phyloP scores from a whole-genome alignment of 2,797 vertebrate species.

The Artibeus lituratus region DNA sequence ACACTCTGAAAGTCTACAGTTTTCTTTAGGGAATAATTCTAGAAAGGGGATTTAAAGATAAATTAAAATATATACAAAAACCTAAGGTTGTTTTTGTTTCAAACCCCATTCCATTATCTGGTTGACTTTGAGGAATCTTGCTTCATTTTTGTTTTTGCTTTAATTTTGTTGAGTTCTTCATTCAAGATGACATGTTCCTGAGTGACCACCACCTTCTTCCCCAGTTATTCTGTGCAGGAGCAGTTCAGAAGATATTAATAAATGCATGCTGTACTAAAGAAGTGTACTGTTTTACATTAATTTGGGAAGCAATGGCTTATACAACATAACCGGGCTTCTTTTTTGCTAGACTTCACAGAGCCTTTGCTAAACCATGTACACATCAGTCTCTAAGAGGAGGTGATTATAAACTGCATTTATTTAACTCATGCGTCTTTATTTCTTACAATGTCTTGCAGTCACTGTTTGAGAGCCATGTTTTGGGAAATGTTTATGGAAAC shows the following conservation, averaged over 20 bases:
- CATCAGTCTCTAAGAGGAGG: not conserved
- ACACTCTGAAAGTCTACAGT: not conserved
- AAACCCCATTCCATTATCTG: not conserved
- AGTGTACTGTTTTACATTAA: not conserved
- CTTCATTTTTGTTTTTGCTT: not conserved
- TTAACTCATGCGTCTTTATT: slow-evolving; percentile 1
- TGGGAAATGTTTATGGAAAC: not conserved
- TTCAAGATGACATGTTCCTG: not conserved
- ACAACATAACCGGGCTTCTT: not conserved
- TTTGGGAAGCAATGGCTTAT: not conserved
- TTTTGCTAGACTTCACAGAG: not conserved
- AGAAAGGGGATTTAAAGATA: not conserved
- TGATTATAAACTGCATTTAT: not conserved
- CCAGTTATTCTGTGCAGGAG: not conserved
- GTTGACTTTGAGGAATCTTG: slow-evolving; percentile 2
- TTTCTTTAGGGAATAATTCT: slow-evolving; percentile 7
- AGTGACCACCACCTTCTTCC: not conserved
- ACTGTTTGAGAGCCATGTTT: not conserved
- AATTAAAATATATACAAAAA: not conserved
- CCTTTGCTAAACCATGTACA: not conserved
- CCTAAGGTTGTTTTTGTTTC: not conserved
- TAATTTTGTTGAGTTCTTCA: not conserved
- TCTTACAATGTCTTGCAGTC: not conserved
- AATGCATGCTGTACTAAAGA: not conserved
- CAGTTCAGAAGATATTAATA: not conserved